These are phyloP conservation scores for Pardosa pseudoannulata DNA, from an alignment of 2,888 invertebrate genomes.

Conservation along the genomic window DNA sequence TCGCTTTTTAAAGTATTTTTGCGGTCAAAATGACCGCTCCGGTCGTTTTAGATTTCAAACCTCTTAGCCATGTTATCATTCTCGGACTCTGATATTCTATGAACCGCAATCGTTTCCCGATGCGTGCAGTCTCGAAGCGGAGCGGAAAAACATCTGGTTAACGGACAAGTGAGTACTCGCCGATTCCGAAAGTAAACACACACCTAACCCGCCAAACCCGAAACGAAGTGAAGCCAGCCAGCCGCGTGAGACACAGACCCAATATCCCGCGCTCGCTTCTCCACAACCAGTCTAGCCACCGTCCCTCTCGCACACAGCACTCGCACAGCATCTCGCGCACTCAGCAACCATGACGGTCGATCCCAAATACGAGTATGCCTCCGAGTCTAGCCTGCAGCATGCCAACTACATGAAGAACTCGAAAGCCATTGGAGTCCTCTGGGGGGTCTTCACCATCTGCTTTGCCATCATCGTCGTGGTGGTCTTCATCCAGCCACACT, in stretches of 20 bases:
- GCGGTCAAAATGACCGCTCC: too few species aligned
- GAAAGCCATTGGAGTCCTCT: constrained; percentile 93
- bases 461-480: constrained; percentile 96
- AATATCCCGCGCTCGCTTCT: not conserved
- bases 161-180: not conserved
- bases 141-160: too few species aligned
- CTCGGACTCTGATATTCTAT: too few species aligned
- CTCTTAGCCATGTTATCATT: too few species aligned
- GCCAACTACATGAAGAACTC: constrained; percentile 76
- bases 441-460: constrained; percentile 98
- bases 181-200: constrained; percentile 11
- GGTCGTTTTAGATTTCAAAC: too few species aligned
- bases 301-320: not conserved
- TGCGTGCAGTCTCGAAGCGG: too few species aligned
- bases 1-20: too few species aligned
- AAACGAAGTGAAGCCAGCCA: constrained; percentile 13
- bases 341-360: constrained; percentile 51
- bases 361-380: constrained; percentile 71
- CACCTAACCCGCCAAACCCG: constrained; percentile 15
- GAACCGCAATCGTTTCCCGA: too few species aligned
- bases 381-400: constrained; percentile 68
- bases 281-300: constrained; percentile 2
- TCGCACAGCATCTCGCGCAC: not conserved
- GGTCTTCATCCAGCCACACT: constrained; percentile 93
- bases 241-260: constrained; percentile 14